Conservation (phyloP, 2,888 invertebrate genomes). For the Clivina fossor region DNA sequence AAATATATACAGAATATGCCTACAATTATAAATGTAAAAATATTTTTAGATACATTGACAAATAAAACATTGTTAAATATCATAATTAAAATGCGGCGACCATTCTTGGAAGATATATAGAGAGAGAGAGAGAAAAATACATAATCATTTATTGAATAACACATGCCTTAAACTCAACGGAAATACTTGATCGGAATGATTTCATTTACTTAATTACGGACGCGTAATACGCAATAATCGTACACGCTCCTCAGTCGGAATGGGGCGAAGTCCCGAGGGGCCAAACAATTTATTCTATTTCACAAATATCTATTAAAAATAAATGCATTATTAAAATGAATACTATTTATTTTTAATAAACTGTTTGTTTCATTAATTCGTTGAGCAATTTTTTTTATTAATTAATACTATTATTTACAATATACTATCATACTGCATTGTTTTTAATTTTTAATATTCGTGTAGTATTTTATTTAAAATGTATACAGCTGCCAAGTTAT, state of each 20-base stretch:
- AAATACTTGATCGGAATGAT: slow-evolving; percentile 32
- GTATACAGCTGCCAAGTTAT: too few relatives aligned
- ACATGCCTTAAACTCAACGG: slow-evolving; percentile 30
- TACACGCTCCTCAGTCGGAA: slow-evolving; percentile 20
- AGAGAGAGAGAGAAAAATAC: too few relatives aligned
- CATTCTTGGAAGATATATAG: slow-evolving; percentile 29
- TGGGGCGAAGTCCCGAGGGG: slow-evolving; percentile 11
- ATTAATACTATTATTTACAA: too few relatives aligned
- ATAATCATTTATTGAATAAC: too few relatives aligned
- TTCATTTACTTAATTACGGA: slow-evolving; percentile 13
- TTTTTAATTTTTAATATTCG: too few relatives aligned
- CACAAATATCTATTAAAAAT: slow-evolving; percentile 9
- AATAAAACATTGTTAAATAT: slow-evolving; percentile 34
- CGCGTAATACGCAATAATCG: slow-evolving; percentile 6
- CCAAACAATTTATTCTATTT: slow-evolving; percentile 11
- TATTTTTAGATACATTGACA: slow-evolving; percentile 34
- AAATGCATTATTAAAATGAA: slow-evolving; percentile 6
- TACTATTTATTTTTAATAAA: neutral
- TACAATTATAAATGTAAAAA: slow-evolving; percentile 32
- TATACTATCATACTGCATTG: too few relatives aligned
- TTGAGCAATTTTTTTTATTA: too few relatives aligned
- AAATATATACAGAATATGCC: slow-evolving; percentile 29
- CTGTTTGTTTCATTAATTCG: too few relatives aligned
- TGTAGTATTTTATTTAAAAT: too few relatives aligned
- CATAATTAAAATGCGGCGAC: slow-evolving; percentile 26